Evolutionary conservation across 2,888 invertebrate genomes (phyloP), one percentile per base, ranked within the genome.

Genomic region (Danaus chrysippus): DNA sequence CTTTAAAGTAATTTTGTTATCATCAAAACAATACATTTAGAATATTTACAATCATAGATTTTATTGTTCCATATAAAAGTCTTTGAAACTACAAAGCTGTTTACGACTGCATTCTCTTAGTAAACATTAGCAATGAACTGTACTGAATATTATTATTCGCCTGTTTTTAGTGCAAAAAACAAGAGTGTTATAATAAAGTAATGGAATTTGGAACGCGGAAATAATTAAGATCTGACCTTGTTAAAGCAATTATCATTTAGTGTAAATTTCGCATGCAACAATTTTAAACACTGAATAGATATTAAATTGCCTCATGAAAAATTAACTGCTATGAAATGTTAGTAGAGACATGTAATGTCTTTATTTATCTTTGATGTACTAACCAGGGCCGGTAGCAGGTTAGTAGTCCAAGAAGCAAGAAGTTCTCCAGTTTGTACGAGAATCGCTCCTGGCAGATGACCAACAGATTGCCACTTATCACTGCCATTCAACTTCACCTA

Each of bases 371-470:
- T 56, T n/a, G 17, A 59, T 55, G n/a, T 70, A 83, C 88, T 87
- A 77, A 94, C 94, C 75, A 95, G 91, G 59, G 96, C 95, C 17
- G 94, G 92, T 62, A 95, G 92, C 58, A 92, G 87, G 68, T 93
- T 93, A 58, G 93, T 91, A 5, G 96, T 96, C 96, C 95, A 96
- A 54, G 92, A 88, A 17, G 95, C 94, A 61, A 96, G 86, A 58
- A 95, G 91, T 75, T 96, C 94, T 15, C 95, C 96, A 23, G 94
- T 92, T 76, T 95, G 95, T 42, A 96, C 92, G 54, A 96, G 87
- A 70, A 96, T 94, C 34, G 96, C 94, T 42, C 94, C 95, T 0
- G 95, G 94, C 58, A 96, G 91, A 73, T 96, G 95, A 0, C 94
- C 94, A 3, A 95, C 95, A 44, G 94, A 92, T 71, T 94, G 92